These are phyloP conservation scores for Lottia gigantea DNA, from an alignment of 2,888 invertebrate genomes.

Conservation along the genomic window DNA sequence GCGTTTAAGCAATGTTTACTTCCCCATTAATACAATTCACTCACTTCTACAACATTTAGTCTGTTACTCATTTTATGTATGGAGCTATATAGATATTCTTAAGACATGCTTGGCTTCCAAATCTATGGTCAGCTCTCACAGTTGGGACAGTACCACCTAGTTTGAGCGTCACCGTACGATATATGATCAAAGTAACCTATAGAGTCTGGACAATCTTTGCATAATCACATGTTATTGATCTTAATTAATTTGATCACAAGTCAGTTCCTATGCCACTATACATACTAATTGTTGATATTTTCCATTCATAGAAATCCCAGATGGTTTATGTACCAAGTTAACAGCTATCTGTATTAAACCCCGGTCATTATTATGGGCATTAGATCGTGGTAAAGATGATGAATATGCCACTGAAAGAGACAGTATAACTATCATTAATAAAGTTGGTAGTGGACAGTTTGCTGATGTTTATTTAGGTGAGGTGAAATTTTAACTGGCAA, in stretches of 20 bases:
- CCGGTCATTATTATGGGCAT: slow-evolving; percentile 56
- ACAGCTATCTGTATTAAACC: slow-evolving; percentile 91
- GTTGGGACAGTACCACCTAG: no score
- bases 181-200: no score
- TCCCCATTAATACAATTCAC: no score
- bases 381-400: slow-evolving; percentile 56
- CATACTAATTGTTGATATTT: neutral
- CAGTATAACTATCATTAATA: slow-evolving; percentile 69
- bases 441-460: slow-evolving; percentile 97
- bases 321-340: slow-evolving; percentile 95
- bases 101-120: neutral
- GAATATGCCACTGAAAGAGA: slow-evolving; percentile 47
- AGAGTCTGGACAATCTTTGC: no score
- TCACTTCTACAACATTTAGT: neutral
- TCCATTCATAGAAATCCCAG: slow-evolving; percentile 71
- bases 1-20: neutral
- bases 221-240: no score
- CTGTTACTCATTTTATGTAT: neutral
- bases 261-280: neutral
- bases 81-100: neutral
- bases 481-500: slow-evolving; percentile 33
- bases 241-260: no score
- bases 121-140: neutral
- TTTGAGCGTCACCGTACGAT: no score
- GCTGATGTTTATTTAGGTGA: slow-evolving; percentile 93